phyloP scores from a whole-genome alignment of 2,113 vertebrate genomes.

The Anthoscopus minutus region DNA sequence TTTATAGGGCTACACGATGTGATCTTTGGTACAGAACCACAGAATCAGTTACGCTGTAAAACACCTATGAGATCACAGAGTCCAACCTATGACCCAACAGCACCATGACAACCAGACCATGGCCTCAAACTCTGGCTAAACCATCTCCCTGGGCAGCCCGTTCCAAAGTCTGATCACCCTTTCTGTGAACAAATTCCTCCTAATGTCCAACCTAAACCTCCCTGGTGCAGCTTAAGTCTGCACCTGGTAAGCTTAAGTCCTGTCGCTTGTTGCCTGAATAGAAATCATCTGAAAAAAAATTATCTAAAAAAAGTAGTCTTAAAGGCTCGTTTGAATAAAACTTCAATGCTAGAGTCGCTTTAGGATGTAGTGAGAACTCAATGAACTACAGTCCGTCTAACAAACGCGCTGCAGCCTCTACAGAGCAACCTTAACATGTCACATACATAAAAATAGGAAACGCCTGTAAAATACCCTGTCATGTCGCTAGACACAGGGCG shows the following conservation, averaged over 20 bases:
- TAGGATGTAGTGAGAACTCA: rapidly evolving
- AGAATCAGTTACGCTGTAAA: not conserved
- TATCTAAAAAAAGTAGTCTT: not conserved
- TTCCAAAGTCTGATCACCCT: not conserved
- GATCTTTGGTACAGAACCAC: too few species aligned
- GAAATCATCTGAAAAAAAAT: not conserved
- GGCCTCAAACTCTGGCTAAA: not conserved
- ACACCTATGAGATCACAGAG: not conserved
- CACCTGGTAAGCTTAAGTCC: not conserved
- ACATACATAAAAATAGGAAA: rapidly evolving
- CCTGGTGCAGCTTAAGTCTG: not conserved
- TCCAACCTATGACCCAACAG: not conserved
- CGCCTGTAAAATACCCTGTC: rapidly evolving
- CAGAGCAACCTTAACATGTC: rapidly evolving
- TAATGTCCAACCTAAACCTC: not conserved
- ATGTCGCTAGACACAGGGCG: rapidly evolving
- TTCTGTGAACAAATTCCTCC: not conserved
- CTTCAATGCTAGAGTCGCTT: rapidly evolving
- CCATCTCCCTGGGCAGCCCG: not conserved
- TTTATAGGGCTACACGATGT: rapidly evolving
- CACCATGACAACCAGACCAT: not conserved
- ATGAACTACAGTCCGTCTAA: rapidly evolving
- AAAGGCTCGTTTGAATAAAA: not conserved
- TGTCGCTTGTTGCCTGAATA: not conserved
- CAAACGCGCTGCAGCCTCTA: rapidly evolving